Evolutionary conservation across 2,888 invertebrate genomes (phyloP).

Genomic region (Sturmia bella): DNA sequence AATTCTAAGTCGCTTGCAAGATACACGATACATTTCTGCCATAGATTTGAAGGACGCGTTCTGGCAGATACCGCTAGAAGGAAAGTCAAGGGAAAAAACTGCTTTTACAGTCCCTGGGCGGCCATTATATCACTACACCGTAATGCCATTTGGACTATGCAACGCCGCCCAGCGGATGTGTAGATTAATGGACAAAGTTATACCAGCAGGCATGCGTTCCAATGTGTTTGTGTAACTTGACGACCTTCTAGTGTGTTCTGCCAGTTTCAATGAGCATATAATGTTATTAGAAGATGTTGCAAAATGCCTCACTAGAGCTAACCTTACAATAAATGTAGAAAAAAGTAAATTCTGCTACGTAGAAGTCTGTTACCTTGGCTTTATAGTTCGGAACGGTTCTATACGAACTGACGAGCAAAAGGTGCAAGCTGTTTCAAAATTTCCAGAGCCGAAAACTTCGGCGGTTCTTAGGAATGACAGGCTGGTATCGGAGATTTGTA

Average conservation of each 20-base stretch:
- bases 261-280: conserved; percentile 27
- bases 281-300: conserved; percentile 6
- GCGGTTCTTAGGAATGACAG: conserved; percentile 46
- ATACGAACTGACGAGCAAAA: conserved; percentile 9
- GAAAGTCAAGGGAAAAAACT: no score
- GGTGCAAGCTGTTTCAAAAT: neutral
- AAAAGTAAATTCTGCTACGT: conserved; percentile 1
- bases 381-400: conserved; percentile 36
- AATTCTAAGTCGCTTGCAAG: conserved; percentile 16
- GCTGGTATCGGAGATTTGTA: conserved; percentile 43
- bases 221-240: conserved; percentile 14
- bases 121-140: neutral
- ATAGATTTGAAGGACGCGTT: conserved; percentile 52
- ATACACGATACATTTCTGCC: conserved; percentile 58
- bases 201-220: neutral
- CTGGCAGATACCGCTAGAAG: conserved; percentile 26
- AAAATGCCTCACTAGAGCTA: neutral
- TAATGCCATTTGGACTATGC: conserved; percentile 22
- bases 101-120: no score
- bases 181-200: conserved; percentile 37
- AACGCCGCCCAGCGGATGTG: conserved; percentile 48
- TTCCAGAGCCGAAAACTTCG: conserved; percentile 13
- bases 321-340: conserved; percentile 29
- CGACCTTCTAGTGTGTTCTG: conserved; percentile 27
- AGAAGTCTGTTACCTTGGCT: conserved; percentile 34